phyloP scores from a whole-genome alignment of 2,113 vertebrate genomes.

The Leiothrix lutea region DNA sequence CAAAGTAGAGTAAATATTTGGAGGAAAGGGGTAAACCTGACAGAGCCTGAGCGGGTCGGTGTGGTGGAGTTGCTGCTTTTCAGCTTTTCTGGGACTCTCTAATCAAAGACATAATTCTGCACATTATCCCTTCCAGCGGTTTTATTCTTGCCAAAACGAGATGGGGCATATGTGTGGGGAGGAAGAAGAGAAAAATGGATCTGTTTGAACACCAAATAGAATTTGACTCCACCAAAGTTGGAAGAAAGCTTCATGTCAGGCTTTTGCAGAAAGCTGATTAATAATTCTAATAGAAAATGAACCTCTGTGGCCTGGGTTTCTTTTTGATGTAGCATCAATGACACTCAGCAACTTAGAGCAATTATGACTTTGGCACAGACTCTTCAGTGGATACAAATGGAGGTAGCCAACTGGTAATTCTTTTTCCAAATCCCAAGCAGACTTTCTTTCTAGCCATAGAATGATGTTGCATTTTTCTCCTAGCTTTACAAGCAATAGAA shows the following conservation, averaged over 20 bases:
- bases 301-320: not conserved
- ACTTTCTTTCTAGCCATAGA: not conserved
- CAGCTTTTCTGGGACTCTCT: not conserved
- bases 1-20: slow-evolving; percentile 32
- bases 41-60: not conserved
- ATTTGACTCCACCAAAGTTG: not conserved
- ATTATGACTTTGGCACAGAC: not conserved
- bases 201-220: not conserved
- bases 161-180: not conserved
- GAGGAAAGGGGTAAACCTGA: not conserved
- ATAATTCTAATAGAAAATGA: slow-evolving; percentile 7
- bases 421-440: not conserved
- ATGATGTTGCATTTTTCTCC: not conserved
- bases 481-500: not conserved
- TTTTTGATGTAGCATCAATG: not conserved
- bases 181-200: not conserved
- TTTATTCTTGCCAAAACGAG: not conserved
- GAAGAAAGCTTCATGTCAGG: not conserved
- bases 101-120: not conserved
- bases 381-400: not conserved
- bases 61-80: not conserved
- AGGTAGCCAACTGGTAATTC: not conserved
- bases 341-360: not conserved
- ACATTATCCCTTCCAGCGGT: not conserved
- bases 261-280: not conserved